Base-by-base conservation (phyloP, 2,113 vertebrate species). In the Rhadina sibilatrix region DNA sequence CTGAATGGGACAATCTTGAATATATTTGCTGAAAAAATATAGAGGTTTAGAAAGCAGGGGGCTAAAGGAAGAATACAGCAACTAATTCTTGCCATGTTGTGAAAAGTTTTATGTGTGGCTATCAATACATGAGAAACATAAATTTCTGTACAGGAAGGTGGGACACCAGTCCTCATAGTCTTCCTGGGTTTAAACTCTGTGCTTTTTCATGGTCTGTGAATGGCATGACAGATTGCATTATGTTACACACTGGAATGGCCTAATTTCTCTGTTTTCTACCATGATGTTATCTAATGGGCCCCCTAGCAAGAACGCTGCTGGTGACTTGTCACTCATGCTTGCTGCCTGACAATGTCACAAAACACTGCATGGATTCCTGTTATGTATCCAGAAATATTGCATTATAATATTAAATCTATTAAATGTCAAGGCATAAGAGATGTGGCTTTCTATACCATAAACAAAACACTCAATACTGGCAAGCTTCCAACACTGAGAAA, bases 181-280 rank as follows among this genome's bases (percentile, higher is more conserved):
- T 54, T 68, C 46, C 63, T 65, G 40, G 28, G 77, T 92, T 94
- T 47, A 93, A 83, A 57, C 66, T 72, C 23, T 25, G 54, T 50
- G 91, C 28, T 71, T 61, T 78, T 79, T 69, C 12, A 33, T 70
- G 50, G 60, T 87, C 64, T 93, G 60, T 76, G 85, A 89, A 92
- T 27, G 49, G 42, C 75, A 83, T 68, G 80, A 95, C 87, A 83
- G 59, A 86, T 80, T 90, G 50, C 27, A 31, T 92, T 70, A 83
- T 3, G 7, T 77, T 86, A 42, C 47, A 79, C 64, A 35, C 47
- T 84, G 61, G 52, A 94, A 86, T 1, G 2, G 93, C 61, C 78
- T 86, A 68, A 94, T 96, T 96, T 77, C 84, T 87, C 57, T 63
- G 17, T 72, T 93, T 93, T 76, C 89, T 90, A 56, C 72, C 61